Conservation (phyloP, 2,113 vertebrate genomes). For the Poeciliopsis retropinna region DNA sequence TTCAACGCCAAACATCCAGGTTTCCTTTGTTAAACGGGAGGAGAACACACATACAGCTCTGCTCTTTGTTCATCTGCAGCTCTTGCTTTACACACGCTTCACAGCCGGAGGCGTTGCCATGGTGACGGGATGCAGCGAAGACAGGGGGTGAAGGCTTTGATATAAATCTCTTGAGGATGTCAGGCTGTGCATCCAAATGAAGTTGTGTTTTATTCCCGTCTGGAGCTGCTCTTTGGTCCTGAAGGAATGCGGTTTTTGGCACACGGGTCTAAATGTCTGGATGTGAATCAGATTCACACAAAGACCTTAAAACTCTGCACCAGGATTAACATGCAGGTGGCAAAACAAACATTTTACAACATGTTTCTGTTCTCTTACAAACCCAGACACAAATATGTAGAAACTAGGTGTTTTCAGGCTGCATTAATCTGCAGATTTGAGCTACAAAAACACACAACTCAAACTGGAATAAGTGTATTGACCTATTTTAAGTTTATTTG, state of each 20-base stretch:
- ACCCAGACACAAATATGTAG: not conserved
- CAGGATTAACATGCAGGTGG: not conserved
- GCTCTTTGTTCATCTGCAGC: constrained; percentile 60
- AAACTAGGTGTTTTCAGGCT: not conserved
- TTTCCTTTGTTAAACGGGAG: constrained; percentile 17
- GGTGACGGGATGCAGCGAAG: constrained; percentile 63
- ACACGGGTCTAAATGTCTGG: not conserved
- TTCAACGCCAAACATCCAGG: constrained; percentile 10
- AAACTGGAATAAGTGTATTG: not conserved
- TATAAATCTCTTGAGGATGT: constrained; percentile 40
- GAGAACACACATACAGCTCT: constrained; percentile 9
- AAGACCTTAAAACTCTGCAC: not conserved
- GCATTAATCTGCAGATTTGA: not conserved
- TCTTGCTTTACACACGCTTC: constrained; percentile 10
- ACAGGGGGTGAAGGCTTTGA: constrained; percentile 40
- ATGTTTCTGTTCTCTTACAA: not conserved
- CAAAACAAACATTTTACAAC: not conserved
- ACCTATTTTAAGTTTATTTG: not conserved
- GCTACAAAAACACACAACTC: not conserved
- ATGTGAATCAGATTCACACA: not conserved
- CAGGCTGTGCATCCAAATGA: constrained; percentile 45
- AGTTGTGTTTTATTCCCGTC: constrained; percentile 21
- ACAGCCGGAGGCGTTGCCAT: constrained; percentile 75
- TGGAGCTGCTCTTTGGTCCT: not conserved
- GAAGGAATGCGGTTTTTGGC: rapidly evolving